Evolutionary conservation across 2,113 vertebrate species (phyloP), one percentile per base, ranked within the genome.

Genomic region (Tiliqua scincoides): DNA sequence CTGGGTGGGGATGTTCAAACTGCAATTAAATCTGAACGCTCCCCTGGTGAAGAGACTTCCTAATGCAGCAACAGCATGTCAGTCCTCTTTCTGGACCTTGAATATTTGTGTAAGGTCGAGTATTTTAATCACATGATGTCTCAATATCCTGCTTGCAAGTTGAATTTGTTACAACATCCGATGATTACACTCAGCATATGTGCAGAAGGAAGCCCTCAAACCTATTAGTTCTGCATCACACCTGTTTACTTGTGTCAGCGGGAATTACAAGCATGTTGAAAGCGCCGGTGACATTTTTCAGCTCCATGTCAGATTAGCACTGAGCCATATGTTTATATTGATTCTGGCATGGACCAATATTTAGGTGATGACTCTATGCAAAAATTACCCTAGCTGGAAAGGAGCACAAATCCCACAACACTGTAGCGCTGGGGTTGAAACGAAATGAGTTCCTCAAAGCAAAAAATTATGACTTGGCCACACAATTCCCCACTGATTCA

Each of bases 311-410:
- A 63, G 65, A 72, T 72, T 72, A 87, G 74, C n/a, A 63, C 57
- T 72, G 40, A 70, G 63, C 81, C 87, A 88, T 79, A 63, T 74
- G 75, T 79, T 88, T 78, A 54, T 84, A 79, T 83, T 88, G 68
- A 84, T 79, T 54, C 68, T 88, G 74, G 57, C 67, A 79, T 57
- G 67, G 84, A 73, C 48, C 76, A 73, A 23, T 65, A 70, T 21
- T 57, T 68, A 74, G 68, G 32, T 84, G 82, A 79, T 77, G 74
- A 83, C 25, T 83, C 65, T 84, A 79, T 84, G 75, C 40, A 79
- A 83, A 84, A 83, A 62, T n/a, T 61, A 25, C 54, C 65, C 48
- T 37, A 73, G 27, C 40, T 54, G 62, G 48, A 84, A 54, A 83
- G 52, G n/a, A 11, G n/a, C 25, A 37, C 57, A 40, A 30, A 79